phyloP scores from a whole-genome alignment of 2,797 vertebrate genomes.

The Okamejei kenojei region DNA sequence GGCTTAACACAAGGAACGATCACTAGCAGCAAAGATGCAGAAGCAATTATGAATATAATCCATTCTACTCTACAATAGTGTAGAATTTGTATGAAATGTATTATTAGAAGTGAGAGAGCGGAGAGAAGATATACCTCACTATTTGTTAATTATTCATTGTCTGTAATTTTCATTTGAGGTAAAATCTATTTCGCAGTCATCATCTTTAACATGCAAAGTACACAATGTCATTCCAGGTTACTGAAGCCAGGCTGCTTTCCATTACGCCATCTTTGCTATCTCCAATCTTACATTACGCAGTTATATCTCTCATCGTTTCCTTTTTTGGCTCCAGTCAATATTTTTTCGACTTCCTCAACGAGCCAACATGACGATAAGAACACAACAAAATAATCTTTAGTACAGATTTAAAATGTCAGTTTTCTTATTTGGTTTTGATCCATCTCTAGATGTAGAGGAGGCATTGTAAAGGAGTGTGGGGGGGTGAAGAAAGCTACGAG shows the following conservation, averaged over 20 bases:
- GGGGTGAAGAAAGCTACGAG: too few relatives aligned
- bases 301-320: background rate
- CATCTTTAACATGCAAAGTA: background rate
- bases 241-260: constrained; percentile 2
- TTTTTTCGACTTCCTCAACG: constrained; percentile 2
- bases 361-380: background rate
- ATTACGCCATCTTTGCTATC: constrained; percentile 16
- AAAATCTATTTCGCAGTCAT: background rate
- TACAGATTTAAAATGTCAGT: background rate
- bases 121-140: background rate
- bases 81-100: background rate
- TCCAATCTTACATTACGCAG: constrained; percentile 20
- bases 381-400: constrained; percentile 8
- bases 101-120: background rate
- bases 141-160: background rate
- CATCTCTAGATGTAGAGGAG: too few relatives aligned
- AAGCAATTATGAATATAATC: background rate
- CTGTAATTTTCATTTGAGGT: background rate
- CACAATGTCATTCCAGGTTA: background rate
- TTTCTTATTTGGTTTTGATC: too few relatives aligned
- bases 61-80: background rate
- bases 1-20: background rate
- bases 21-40: background rate
- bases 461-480: too few relatives aligned
- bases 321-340: constrained; percentile 17